Conservation (phyloP, 53 echinoderm and acorn worm genomes). For the Stichopus horrens region DNA sequence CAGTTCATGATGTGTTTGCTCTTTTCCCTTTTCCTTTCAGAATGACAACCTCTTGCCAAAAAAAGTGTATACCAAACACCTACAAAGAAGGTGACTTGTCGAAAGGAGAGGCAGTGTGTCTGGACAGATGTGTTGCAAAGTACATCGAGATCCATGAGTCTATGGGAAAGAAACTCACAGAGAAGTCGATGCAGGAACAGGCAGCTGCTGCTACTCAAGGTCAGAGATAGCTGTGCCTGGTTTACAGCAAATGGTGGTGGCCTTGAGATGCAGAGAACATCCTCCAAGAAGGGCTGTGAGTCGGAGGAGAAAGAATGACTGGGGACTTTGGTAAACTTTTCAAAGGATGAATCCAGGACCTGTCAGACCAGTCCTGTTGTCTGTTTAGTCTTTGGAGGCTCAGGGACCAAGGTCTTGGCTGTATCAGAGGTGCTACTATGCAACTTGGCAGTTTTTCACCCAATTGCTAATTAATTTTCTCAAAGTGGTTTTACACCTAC, state of each 20-base stretch:
- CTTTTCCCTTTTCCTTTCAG: slow-evolving; percentile 47
- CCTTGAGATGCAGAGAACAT: background rate
- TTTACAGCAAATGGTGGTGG: background rate
- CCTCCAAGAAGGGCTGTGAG: background rate
- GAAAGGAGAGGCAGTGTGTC: slow-evolving; percentile 91
- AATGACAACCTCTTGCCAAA: slow-evolving; percentile 95
- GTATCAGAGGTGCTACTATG: too few species aligned
- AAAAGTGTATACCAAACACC: slow-evolving; percentile 89
- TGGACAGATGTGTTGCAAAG: slow-evolving; percentile 95
- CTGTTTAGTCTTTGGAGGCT: too few species aligned
- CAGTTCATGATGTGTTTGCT: background rate
- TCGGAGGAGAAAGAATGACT: background rate
- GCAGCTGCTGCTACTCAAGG: slow-evolving; percentile 50
- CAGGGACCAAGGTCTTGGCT: too few species aligned
- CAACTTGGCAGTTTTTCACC: too few species aligned
- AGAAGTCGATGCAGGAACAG: slow-evolving; percentile 95
- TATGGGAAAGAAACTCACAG: slow-evolving; percentile 93
- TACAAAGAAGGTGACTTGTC: slow-evolving; percentile 90
- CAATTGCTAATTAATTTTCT: too few species aligned
- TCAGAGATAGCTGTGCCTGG: background rate
- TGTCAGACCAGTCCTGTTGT: background rate
- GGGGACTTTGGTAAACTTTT: background rate
- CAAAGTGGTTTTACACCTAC: too few species aligned
- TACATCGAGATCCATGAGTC: slow-evolving; percentile 95
- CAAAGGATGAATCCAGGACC: background rate